Evolutionary conservation across 1,140 invertebrate genomes (phyloP).

Genomic region (Epicauta chinensis): DNA sequence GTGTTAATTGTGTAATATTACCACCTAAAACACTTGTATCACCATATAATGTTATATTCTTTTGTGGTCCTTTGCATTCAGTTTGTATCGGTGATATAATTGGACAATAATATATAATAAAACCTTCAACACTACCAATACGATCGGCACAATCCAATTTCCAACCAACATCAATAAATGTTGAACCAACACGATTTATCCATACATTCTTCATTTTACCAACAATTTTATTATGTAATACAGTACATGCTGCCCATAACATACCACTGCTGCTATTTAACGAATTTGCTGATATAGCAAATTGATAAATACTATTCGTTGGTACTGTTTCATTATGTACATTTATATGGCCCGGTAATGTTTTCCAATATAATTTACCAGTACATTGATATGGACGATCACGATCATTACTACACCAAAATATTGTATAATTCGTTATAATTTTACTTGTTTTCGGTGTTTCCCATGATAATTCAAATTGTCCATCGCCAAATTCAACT

Average conservation of each 20-base stretch:
- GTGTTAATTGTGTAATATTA: conserved; percentile 48
- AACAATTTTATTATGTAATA: conserved; percentile 59
- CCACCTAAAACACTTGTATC: conserved; percentile 1
- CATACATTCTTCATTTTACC: conserved; percentile 61
- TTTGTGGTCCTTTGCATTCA: conserved; percentile 33
- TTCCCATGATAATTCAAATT: conserved; percentile 67
- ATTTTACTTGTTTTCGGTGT: conserved; percentile 42
- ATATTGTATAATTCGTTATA: conserved; percentile 61
- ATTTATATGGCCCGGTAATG: conserved; percentile 43
- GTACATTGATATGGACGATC: conserved; percentile 55
- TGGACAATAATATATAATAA: conserved; percentile 62
- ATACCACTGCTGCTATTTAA: conserved; percentile 61
- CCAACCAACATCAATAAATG: conserved; percentile 60
- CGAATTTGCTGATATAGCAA: conserved; percentile 68
- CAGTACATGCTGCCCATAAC: conserved; percentile 69
- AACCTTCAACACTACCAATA: conserved; percentile 56
- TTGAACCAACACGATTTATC: conserved; percentile 51
- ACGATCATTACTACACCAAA: conserved; percentile 60
- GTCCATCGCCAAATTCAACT: conserved; percentile 57
- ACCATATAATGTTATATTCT: conserved; percentile 14
- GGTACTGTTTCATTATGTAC: conserved; percentile 49
- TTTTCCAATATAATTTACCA: conserved; percentile 54
- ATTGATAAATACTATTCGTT: conserved; percentile 50
- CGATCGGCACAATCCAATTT: conserved; percentile 63
- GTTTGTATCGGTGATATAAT: conserved; percentile 49